phyloP scores from a whole-genome alignment of 2,113 vertebrate species.

The Piaya cayana region DNA sequence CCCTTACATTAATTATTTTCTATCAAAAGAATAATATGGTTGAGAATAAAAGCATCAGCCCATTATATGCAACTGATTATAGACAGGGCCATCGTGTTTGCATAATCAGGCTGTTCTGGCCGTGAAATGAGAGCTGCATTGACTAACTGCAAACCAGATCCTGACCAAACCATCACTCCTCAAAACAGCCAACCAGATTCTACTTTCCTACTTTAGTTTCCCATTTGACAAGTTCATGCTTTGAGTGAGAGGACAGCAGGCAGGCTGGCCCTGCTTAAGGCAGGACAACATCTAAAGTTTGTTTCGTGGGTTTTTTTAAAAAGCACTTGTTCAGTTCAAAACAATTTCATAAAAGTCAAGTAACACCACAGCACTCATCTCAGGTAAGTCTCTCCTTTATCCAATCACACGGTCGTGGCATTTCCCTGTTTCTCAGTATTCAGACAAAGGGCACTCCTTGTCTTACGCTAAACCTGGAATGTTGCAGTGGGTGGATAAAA shows the following conservation, averaged over 20 bases:
- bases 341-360: background rate
- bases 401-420: accelerated
- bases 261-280: background rate
- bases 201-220: background rate
- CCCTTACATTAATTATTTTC: conserved; percentile 50
- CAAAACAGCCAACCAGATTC: background rate
- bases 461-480: background rate
- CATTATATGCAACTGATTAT: conserved; percentile 43
- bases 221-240: background rate
- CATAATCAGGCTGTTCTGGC: conserved; percentile 38
- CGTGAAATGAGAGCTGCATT: conserved; percentile 12
- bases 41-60: conserved; percentile 48
- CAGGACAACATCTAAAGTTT: background rate
- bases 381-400: background rate
- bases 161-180: background rate
- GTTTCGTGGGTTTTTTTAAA: no score
- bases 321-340: background rate
- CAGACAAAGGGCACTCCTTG: background rate
- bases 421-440: background rate
- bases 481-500: background rate
- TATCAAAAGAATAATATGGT: conserved; percentile 36
- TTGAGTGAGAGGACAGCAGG: background rate
- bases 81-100: conserved; percentile 33
- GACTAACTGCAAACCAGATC: background rate
- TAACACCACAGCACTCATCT: background rate